Conservation (phyloP, 2,113 vertebrate genomes). For the Pollimyrus isidori region DNA sequence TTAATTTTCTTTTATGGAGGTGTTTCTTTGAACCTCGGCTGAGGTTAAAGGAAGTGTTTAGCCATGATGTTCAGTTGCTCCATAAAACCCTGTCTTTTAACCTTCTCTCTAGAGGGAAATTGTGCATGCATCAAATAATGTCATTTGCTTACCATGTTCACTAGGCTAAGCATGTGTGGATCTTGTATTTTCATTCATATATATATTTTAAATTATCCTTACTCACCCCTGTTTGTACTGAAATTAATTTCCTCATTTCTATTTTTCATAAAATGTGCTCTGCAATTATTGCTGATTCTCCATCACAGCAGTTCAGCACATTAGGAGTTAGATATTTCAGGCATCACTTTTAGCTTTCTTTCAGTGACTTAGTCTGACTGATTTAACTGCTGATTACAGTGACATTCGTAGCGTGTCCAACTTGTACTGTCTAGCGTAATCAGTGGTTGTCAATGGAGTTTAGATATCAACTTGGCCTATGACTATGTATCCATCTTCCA, state of each 20-base stretch:
- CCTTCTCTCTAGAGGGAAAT: neutral
- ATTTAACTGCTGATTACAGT: neutral
- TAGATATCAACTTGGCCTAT: neutral
- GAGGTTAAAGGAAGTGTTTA: neutral
- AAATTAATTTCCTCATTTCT: neutral
- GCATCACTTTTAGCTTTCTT: neutral
- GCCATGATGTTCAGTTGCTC: neutral
- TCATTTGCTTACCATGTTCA: neutral
- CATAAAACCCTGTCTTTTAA: neutral
- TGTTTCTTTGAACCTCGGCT: neutral
- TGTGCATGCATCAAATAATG: neutral
- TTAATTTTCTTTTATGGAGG: neutral
- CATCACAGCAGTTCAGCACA: neutral
- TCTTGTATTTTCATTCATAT: neutral
- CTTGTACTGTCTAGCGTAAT: neutral
- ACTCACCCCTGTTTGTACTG: neutral
- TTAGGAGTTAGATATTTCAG: neutral
- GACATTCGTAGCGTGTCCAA: neutral
- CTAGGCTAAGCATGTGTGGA: neutral
- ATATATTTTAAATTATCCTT: neutral
- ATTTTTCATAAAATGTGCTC: neutral
- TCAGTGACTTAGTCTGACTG: neutral
- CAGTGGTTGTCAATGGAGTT: neutral
- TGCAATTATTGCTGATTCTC: neutral
- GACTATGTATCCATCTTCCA: neutral